Percentiles rank a stretch among this genome's conserved stretches.
Conservation (phyloP, 2,888 invertebrate genomes). For the Tachina grossa region DNA sequence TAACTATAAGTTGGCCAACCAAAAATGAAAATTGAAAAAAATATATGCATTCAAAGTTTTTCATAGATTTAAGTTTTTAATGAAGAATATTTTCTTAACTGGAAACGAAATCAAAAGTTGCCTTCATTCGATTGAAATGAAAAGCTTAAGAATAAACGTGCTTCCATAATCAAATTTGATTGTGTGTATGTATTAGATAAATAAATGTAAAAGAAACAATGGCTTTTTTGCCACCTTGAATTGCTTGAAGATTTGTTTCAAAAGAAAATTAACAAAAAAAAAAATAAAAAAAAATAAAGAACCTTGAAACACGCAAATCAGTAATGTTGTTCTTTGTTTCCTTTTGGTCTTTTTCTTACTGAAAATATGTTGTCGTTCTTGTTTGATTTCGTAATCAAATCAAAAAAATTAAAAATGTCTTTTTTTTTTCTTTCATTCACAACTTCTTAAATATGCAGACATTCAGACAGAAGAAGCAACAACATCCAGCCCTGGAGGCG, state of each 20-base stretch:
- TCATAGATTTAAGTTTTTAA: slow-evolving; percentile 18
- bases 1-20: neutral
- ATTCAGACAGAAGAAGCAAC: slow-evolving; percentile 35
- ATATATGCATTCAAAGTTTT: neutral
- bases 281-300: slow-evolving; percentile 55
- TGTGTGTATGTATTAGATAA: neutral
- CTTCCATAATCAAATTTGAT: neutral
- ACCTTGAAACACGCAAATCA: slow-evolving; percentile 70
- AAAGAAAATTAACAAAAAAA: slow-evolving; percentile 50
- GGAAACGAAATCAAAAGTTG: slow-evolving; percentile 25
- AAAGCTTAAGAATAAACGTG: neutral
- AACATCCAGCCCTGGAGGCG: slow-evolving; percentile 59
- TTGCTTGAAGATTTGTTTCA: slow-evolving; percentile 37
- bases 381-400: slow-evolving; percentile 48
- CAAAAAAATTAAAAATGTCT: slow-evolving; percentile 50
- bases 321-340: slow-evolving; percentile 2
- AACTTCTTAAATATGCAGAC: slow-evolving; percentile 51
- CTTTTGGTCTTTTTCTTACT: slow-evolving; percentile 1
- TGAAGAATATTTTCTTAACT: neutral
- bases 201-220: slow-evolving; percentile 3
- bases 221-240: slow-evolving; percentile 62
- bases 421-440: slow-evolving; percentile 33
- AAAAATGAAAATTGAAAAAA: slow-evolving; percentile 25
- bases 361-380: slow-evolving; percentile 17
- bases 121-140: neutral